phyloP scores from a whole-genome alignment of 1,140 invertebrate genomes.

The Metaphire vulgaris region DNA sequence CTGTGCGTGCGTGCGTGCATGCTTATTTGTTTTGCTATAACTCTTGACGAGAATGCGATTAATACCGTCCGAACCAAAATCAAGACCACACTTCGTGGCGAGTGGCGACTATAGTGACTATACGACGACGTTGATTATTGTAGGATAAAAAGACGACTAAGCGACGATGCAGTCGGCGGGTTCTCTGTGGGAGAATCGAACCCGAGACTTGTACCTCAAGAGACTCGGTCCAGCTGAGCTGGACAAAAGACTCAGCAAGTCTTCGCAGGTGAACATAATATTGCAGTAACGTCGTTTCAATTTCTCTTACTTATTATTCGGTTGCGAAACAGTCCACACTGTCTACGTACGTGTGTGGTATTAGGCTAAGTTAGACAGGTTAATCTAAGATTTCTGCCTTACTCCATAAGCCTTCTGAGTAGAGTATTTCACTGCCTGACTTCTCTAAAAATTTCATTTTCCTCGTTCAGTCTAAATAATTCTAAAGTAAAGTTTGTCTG shows the following conservation, averaged over 20 bases:
- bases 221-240: not conserved
- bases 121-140: not conserved
- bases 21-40: not conserved
- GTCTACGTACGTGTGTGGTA: no score
- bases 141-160: not conserved
- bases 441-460: no score
- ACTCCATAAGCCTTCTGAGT: no score
- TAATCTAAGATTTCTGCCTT: no score
- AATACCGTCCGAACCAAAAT: not conserved
- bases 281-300: no score
- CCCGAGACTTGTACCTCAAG: not conserved
- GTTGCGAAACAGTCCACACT: no score
- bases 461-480: no score
- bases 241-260: not conserved
- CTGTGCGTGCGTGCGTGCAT: not conserved
- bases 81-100: not conserved
- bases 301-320: no score
- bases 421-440: no score
- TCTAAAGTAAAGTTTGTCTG: no score
- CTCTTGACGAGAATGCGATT: not conserved
- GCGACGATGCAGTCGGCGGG: not conserved
- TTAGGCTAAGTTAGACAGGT: no score
- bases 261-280: not conserved
- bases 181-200: not conserved
- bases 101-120: not conserved